A percentile compares a stretch with the other conserved stretches of the same genome.
phyloP scores from a whole-genome alignment of 2,797 vertebrate species.

The Prionace glauca region DNA sequence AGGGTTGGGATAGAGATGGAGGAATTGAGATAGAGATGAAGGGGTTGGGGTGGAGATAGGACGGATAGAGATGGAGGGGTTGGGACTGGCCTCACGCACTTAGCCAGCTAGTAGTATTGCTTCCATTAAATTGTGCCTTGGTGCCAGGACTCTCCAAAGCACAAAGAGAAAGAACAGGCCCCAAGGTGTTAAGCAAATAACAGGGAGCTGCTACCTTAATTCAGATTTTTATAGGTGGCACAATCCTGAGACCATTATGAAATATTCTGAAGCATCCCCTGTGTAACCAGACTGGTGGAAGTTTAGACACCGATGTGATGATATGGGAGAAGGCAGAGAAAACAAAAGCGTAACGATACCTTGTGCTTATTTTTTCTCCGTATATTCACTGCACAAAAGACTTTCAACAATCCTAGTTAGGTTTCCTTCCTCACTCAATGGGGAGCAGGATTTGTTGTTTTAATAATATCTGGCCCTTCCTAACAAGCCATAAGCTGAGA shows the following conservation, averaged over 20 bases:
- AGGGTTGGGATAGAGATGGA: no score
- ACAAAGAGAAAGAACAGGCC: neutral
- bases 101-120: neutral
- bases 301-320: neutral
- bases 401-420: neutral
- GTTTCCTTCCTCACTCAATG: neutral
- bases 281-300: neutral
- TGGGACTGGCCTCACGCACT: no score
- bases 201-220: neutral
- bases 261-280: neutral
- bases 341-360: neutral
- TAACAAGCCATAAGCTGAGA: slow-evolving; percentile 22
- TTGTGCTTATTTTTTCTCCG: neutral
- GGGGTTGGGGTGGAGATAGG: no score
- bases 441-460: slow-evolving; percentile 31
- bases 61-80: no score
- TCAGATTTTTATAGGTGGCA: neutral
- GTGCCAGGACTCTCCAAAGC: neutral
- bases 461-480: slow-evolving; percentile 27
- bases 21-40: no score
- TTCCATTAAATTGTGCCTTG: neutral
- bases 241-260: neutral
- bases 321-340: neutral
- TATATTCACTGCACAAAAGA: neutral
- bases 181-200: neutral